These are phyloP conservation scores for Stercorarius parasiticus DNA, from an alignment of 2,113 vertebrate species.

Conservation along the genomic window DNA sequence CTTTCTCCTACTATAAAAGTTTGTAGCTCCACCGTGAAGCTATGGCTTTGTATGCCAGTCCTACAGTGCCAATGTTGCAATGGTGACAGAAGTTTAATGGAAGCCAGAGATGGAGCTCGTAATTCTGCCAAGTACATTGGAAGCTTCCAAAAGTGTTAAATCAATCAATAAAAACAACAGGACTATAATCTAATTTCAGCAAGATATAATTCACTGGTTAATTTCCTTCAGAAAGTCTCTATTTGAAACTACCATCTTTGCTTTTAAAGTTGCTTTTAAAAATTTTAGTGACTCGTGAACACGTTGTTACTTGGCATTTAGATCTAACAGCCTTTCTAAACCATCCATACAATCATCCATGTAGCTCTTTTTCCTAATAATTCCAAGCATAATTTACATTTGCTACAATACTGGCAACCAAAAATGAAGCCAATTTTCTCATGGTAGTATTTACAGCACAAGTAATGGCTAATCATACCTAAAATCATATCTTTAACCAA, in stretches of 20 bases:
- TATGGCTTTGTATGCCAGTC: not conserved
- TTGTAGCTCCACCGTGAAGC: not conserved
- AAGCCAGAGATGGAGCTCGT: not conserved
- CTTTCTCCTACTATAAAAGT: not conserved
- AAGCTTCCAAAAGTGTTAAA: not conserved
- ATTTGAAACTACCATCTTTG: not conserved
- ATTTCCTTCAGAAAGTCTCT: not conserved
- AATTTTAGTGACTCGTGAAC: not conserved
- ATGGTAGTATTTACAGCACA: not conserved
- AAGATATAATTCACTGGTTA: not conserved
- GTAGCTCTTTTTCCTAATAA: not conserved
- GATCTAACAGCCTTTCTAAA: not conserved
- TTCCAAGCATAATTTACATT: not conserved
- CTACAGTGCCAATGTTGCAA: not conserved
- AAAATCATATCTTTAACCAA: not conserved
- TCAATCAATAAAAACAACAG: not conserved
- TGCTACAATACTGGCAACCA: not conserved
- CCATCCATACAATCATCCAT: rapidly evolving
- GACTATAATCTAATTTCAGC: not conserved
- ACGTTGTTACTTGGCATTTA: not conserved
- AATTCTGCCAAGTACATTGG: not conserved
- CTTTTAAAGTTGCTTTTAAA: not conserved
- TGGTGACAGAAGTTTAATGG: not conserved
- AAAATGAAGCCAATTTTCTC: not conserved
- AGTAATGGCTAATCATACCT: not conserved